Evolutionary conservation across 2,888 invertebrate species (phyloP).

Genomic region (Notocelia uddmanniana): DNA sequence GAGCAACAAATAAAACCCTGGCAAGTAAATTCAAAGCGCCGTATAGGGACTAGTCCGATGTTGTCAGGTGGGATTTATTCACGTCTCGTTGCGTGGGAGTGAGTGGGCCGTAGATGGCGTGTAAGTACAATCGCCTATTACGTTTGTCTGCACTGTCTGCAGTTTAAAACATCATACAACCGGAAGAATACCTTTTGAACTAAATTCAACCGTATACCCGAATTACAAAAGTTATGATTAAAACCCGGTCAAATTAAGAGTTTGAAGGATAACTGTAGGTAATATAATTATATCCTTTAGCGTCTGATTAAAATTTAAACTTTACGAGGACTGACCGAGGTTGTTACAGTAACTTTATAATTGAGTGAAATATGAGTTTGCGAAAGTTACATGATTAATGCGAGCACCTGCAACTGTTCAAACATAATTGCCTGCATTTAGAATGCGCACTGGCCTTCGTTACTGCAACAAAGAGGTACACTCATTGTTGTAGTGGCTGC

Average conservation of each 20-base stretch:
- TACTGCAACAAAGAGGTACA: slow-evolving; percentile 18
- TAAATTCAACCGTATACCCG: background rate
- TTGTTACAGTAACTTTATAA: slow-evolving; percentile 52
- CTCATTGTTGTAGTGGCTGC: background rate
- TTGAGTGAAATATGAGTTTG: slow-evolving; percentile 51
- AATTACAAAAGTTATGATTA: slow-evolving; percentile 9
- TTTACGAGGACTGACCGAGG: slow-evolving; percentile 49
- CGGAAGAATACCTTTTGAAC: background rate
- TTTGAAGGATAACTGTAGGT: background rate
- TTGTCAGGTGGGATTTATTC: slow-evolving; percentile 78
- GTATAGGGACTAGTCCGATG: slow-evolving; percentile 45
- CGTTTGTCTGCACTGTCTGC: slow-evolving; percentile 60
- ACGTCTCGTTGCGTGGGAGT: slow-evolving; percentile 71
- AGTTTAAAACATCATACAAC: background rate
- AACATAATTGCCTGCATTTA: slow-evolving; percentile 35
- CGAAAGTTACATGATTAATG: slow-evolving; percentile 19
- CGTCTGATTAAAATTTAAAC: slow-evolving; percentile 55
- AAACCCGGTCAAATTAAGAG: background rate
- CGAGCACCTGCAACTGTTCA: slow-evolving; percentile 35
- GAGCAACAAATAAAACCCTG: slow-evolving; percentile 4
- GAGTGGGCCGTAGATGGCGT: slow-evolving; percentile 65
- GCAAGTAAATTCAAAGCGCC: slow-evolving; percentile 7
- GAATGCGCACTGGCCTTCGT: slow-evolving; percentile 29
- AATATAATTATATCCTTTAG: slow-evolving; percentile 11
- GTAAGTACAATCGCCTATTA: slow-evolving; percentile 62